Base-by-base conservation (phyloP, 2,113 vertebrate genomes). In the Eira barbara region DNA sequence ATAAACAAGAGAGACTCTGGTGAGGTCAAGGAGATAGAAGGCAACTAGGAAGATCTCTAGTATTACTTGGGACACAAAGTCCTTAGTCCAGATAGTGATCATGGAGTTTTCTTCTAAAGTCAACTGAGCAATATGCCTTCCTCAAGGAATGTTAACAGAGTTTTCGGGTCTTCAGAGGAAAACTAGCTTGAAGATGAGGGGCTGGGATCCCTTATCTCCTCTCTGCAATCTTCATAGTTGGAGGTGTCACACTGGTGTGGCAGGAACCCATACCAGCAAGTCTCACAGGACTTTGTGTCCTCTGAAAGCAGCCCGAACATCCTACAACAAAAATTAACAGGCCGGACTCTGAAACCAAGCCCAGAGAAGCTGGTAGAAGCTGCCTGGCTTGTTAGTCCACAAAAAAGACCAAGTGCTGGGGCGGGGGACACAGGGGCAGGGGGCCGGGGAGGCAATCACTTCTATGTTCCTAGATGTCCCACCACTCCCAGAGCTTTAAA, bases 381-480 rank as follows among this genome's bases (percentile, higher is more conserved):
- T 63, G 21, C 34, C 29, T 25, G 11, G 34, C 49, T 47, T 13
- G 1, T 67, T 12, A 47, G 52, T 20, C 13, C 42, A 55, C 4
- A 95, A 74, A 65, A 39, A 59, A 23, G 34, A 89, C 18, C 12
- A 39, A 36, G 8, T 36, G 10, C 76, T 8, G 3, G 55, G 15
- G 12, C 1, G 3, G 23, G 21, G 23, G 59, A 10, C 1, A 1
- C 47, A 14, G 10, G 21, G 23, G 8, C 21, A 8, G 21, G 55
- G 2, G 18, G 15, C 52, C 1, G 52, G 52, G 52, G 52, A 55
- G 55, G 55, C 55, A 25, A 13, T 31, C 49, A 21, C 9, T 55
- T n/a, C 86, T 47, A 20, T 59, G 3, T 89, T 45, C 89, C 36
- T 52, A 14, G 39, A 27, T 61, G 8, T 45, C 34, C n/a, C 45